A percentile compares a stretch with the other conserved stretches of the same genome.
These are phyloP conservation scores for Malachius bipustulatus DNA, from an alignment of 2,888 invertebrate genomes.

Conservation along the genomic window DNA sequence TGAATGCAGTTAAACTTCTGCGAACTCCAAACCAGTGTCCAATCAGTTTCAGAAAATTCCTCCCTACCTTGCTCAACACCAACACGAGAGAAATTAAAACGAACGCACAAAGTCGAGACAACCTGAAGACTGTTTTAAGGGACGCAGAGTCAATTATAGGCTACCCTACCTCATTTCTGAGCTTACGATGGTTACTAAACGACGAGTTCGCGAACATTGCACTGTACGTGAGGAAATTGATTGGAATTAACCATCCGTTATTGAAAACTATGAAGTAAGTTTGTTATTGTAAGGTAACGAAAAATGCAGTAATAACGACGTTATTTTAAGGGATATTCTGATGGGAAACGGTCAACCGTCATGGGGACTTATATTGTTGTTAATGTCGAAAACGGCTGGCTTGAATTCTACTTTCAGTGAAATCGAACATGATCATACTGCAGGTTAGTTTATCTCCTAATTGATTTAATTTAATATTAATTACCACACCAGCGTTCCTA, in stretches of 20 bases:
- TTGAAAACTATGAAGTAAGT: conserved; percentile 85
- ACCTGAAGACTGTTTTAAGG: conserved; percentile 81
- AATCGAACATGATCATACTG: conserved; percentile 71
- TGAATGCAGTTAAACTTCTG: too few relatives aligned
- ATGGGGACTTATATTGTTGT: conserved; percentile 80
- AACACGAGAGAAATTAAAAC: too few relatives aligned
- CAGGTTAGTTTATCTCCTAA: conserved; percentile 53
- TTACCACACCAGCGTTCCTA: too few relatives aligned
- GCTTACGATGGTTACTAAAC: conserved; percentile 82
- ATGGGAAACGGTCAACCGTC: conserved; percentile 72
- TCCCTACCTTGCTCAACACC: too few relatives aligned
- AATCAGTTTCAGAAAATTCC: too few relatives aligned
- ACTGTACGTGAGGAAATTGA: conserved; percentile 75
- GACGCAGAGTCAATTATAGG: conserved; percentile 95
- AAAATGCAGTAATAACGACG: neutral
- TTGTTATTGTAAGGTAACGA: neutral
- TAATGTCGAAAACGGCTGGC: conserved; percentile 84
- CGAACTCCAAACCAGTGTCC: too few relatives aligned
- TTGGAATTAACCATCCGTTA: conserved; percentile 88
- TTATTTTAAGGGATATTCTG: conserved; percentile 23
- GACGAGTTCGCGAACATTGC: conserved; percentile 94
- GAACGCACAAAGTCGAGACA: too few relatives aligned
- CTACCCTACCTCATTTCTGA: conserved; percentile 89
- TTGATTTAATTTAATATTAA: too few relatives aligned
- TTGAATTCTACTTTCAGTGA: conserved; percentile 62